Base-by-base conservation (phyloP, 2,113 vertebrate genomes). In the Holacanthus passer region DNA sequence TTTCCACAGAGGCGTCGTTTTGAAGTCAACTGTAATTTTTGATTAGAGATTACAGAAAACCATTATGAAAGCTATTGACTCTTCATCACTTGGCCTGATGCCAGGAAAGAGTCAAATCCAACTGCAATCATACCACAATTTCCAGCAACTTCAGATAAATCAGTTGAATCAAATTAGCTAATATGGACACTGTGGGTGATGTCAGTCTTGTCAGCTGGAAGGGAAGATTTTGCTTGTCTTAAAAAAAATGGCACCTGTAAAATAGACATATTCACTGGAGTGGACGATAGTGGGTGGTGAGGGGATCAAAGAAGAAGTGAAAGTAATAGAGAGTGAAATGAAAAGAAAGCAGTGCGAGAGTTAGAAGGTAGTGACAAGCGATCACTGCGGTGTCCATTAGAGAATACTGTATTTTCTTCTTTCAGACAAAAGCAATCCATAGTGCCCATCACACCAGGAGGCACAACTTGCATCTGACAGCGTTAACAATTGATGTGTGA, bases 401-500 rank as follows among this genome's bases (percentile, higher is more conserved):
- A 73, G 71, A 64, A 43, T 59, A 73, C 53, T 70, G 41, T 73
- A 60, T 80, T 84, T 70, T 77, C 78, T 53, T 66, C 73, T 68
- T 81, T 87, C 63, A 84, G 79, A 90, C 86, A 82, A 87, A 85
- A 89, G 48, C 77, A 81, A 86, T 89, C 85, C 59, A 48, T 72
- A 68, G 66, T 67, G 82, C 90, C 89, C 88, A 87, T 91, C 76
- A 88, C 73, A 75, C 65, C 17, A 58, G 82, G 78, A 89, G 79
- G 59, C 65, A 81, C 72, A 85, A 82, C 74, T 84, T 88, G 83
- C 92, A 90, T 92, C 91, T 94, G 93, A 90, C 78, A 77, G 89
- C 20, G 39, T 59, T 83, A 73, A 90, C 91, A 94, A 91, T 94
- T 93, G 90, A 92, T 90, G 87, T 86, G 82, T 87, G 88, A 83